Percentiles rank a stretch among this genome's conserved stretches.
phyloP scores from a whole-genome alignment of 2,113 vertebrate genomes.

The rabbit (Oryctolagus cuniculus) region DNA sequence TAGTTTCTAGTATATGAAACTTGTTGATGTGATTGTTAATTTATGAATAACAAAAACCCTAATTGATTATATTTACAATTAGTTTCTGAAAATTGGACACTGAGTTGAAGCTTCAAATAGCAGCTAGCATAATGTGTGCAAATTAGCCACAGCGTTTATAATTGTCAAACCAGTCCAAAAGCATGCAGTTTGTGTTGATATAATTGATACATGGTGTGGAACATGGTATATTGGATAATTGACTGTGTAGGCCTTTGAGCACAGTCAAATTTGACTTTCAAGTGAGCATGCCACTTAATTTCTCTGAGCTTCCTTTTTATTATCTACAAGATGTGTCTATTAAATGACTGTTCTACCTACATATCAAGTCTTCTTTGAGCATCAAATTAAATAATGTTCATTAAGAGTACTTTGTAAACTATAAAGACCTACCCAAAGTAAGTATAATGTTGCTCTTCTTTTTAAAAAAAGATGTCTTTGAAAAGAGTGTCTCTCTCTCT shows the following conservation, averaged over 20 bases:
- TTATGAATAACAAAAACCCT: neutral
- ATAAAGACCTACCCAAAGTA: neutral
- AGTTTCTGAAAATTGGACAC: neutral
- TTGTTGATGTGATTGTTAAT: neutral
- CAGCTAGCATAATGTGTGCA: neutral
- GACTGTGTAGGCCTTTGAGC: neutral
- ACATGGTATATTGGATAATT: too few relatives aligned
- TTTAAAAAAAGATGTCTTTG: too few relatives aligned
- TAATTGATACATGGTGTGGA: neutral
- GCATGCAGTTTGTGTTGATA: neutral
- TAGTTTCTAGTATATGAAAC: neutral
- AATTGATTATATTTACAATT: neutral
- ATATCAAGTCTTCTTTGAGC: neutral
- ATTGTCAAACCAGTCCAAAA: neutral
- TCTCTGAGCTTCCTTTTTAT: conserved; percentile 17
- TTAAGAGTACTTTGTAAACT: neutral
- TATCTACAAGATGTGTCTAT: neutral
- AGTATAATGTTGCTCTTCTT: neutral
- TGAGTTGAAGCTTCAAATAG: neutral
- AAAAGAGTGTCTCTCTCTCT: too few relatives aligned
- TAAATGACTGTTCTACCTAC: neutral
- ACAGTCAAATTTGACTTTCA: neutral
- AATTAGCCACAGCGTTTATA: neutral
- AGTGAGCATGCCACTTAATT: neutral
- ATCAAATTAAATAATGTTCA: conserved; percentile 10